Conservation (phyloP, 2,797 vertebrate species). For the Hypotaenidia okinawae region DNA sequence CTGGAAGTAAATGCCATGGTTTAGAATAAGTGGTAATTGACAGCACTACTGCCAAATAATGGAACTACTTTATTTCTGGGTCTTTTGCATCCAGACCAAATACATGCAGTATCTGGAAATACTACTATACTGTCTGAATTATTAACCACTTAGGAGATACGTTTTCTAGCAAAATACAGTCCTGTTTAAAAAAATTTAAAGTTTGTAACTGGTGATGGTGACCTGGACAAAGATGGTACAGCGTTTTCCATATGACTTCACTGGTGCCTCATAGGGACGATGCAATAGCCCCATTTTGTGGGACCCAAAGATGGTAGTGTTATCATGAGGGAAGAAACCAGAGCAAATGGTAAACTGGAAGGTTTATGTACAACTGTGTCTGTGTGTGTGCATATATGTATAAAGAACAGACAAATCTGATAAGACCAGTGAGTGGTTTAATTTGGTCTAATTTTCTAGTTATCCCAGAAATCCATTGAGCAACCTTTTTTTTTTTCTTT, state of each 20-base stretch:
- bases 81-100: neutral
- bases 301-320: neutral
- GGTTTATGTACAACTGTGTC: neutral
- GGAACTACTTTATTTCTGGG: neutral
- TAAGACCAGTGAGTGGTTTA: neutral
- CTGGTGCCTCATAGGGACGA: neutral
- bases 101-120: neutral
- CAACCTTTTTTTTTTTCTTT: neutral
- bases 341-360: neutral
- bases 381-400: neutral
- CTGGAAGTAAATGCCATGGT: neutral
- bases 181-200: neutral
- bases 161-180: neutral
- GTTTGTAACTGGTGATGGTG: neutral
- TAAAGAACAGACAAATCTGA: neutral
- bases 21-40: neutral
- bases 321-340: neutral
- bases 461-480: neutral
- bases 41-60: neutral
- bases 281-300: neutral
- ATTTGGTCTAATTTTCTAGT: slow-evolving; percentile 9
- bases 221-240: neutral
- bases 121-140: neutral
- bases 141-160: neutral
- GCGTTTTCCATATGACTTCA: neutral